phyloP scores from a whole-genome alignment of 2,797 vertebrate species.

The Cynopterus sphinx region DNA sequence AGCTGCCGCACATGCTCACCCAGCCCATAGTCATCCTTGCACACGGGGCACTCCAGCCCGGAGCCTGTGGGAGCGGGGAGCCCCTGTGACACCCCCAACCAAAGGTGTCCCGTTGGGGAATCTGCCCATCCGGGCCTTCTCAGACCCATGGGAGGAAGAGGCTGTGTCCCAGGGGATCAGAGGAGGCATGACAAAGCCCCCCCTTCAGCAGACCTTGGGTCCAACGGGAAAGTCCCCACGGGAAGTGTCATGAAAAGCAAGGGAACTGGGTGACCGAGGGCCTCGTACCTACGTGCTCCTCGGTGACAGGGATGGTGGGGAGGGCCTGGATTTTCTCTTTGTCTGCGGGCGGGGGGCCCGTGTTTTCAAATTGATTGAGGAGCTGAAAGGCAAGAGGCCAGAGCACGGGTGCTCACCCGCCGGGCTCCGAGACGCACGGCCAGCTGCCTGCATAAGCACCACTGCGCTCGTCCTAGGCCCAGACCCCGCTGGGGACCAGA shows the following conservation, averaged over 20 bases:
- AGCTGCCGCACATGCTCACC: slow-evolving; percentile 95
- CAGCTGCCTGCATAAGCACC: slow-evolving; percentile 45
- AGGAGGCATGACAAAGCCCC: not conserved
- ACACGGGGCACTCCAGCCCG: slow-evolving; percentile 96
- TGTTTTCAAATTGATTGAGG: slow-evolving; percentile 99
- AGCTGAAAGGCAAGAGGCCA: slow-evolving; percentile 87
- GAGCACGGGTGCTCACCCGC: slow-evolving; percentile 12
- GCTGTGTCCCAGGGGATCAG: not conserved
- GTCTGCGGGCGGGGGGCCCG: slow-evolving; percentile 97
- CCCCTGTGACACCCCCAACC: not conserved
- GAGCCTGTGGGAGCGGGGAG: slow-evolving; percentile 86
- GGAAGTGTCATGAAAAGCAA: not conserved
- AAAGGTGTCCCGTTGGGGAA: not conserved
- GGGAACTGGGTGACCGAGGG: not conserved
- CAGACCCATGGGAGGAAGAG: not conserved
- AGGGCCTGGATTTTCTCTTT: slow-evolving; percentile 96
- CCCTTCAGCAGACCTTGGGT: not conserved
- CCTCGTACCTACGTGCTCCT: slow-evolving; percentile 94
- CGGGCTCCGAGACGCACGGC: not conserved
- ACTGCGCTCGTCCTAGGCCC: not conserved
- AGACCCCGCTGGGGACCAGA: not conserved
- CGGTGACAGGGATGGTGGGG: slow-evolving; percentile 93
- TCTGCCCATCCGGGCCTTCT: not conserved
- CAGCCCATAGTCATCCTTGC: slow-evolving; percentile 96
- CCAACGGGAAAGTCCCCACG: not conserved